phyloP scores from a whole-genome alignment of 2,797 vertebrate species.

The Decapterus maruadsi region DNA sequence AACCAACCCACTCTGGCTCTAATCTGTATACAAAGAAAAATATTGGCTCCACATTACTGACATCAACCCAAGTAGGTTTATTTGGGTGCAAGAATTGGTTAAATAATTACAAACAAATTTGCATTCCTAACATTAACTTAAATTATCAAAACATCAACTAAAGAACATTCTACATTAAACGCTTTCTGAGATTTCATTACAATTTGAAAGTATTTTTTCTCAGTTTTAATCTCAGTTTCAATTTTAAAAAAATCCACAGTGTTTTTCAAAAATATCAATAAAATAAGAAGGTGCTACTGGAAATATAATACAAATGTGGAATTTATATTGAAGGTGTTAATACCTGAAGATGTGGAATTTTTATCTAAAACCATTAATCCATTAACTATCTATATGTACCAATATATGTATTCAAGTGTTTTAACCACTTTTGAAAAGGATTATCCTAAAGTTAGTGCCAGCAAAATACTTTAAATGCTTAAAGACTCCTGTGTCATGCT shows the following conservation, averaged over 20 bases:
- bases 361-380: not conserved
- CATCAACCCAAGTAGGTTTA: not conserved
- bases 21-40: not conserved
- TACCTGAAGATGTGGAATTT: slow-evolving; percentile 1
- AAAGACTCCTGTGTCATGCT: slow-evolving; percentile 41
- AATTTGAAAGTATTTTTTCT: not conserved
- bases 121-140: not conserved
- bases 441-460: slow-evolving; percentile 32
- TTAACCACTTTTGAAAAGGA: not conserved
- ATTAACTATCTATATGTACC: not conserved
- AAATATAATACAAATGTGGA: not conserved
- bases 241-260: not conserved
- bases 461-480: slow-evolving; percentile 41
- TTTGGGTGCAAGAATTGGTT: not conserved
- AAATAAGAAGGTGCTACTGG: not conserved
- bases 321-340: not conserved
- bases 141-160: not conserved
- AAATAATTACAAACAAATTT: slow-evolving; percentile 1
- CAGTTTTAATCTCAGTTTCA: not conserved
- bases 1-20: not conserved
- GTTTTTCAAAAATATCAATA: not conserved
- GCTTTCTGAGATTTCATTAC: not conserved
- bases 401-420: not conserved
- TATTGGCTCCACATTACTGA: not conserved
- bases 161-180: not conserved